phyloP scores from a whole-genome alignment of 2,797 vertebrate genomes.

The Parotocinclus haroldoi region DNA sequence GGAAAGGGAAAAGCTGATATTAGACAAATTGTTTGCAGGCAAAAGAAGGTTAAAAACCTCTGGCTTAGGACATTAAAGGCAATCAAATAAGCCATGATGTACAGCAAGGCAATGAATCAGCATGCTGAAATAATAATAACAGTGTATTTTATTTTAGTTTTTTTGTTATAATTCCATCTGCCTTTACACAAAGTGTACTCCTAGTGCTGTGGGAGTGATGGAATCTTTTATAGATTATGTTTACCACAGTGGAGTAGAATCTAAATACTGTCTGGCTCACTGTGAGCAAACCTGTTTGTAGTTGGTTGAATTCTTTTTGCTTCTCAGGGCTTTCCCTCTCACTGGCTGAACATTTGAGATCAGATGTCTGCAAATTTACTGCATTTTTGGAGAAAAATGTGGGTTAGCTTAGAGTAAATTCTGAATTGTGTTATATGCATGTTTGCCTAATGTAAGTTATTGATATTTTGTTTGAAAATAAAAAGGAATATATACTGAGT shows the following conservation, averaged over 20 bases:
- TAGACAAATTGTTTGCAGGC: too few relatives aligned
- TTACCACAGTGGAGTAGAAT: not conserved
- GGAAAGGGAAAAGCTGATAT: too few relatives aligned
- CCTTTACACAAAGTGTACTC: too few relatives aligned
- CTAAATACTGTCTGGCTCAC: not conserved
- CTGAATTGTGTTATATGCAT: slow-evolving; percentile 3
- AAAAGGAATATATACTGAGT: too few relatives aligned
- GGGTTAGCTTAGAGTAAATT: not conserved
- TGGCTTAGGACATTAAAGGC: too few relatives aligned
- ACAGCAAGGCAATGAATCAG: not conserved
- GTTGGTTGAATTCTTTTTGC: not conserved
- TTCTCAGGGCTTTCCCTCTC: slow-evolving; percentile 4
- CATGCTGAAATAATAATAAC: not conserved
- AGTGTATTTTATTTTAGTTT: not conserved
- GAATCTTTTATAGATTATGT: too few relatives aligned
- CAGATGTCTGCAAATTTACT: not conserved
- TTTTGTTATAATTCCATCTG: too few relatives aligned
- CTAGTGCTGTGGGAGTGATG: too few relatives aligned
- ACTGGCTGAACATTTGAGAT: not conserved
- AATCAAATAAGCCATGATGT: not conserved
- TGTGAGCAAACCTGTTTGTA: too few relatives aligned
- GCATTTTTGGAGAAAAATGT: not conserved
- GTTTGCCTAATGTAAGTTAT: not conserved
- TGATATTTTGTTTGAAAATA: too few relatives aligned
- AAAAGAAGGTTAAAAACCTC: too few relatives aligned